A percentile compares a stretch with the other conserved stretches of the same genome.
Evolutionary conservation across 2,797 vertebrate genomes (phyloP).

Genomic region (Nothura maculosa): DNA sequence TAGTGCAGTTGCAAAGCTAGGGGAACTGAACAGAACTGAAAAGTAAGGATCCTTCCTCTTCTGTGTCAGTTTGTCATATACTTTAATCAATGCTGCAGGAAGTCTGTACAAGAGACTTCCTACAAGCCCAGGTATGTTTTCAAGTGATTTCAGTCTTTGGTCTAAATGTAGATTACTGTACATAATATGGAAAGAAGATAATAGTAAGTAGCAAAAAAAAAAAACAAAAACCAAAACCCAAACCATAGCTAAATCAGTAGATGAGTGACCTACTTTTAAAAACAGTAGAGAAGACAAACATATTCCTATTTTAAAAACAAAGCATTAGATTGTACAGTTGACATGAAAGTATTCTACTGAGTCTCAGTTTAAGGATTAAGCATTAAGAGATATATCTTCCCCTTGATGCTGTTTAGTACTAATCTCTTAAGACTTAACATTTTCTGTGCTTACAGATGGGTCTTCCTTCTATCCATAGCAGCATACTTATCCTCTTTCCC

Average conservation of each 20-base stretch:
- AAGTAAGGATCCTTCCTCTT: conserved; percentile 32
- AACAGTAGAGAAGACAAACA: background rate
- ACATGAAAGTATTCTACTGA: background rate
- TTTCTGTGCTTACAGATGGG: conserved; percentile 44
- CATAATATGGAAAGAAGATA: conserved; percentile 55
- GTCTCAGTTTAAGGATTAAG: conserved; percentile 56
- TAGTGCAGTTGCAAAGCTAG: background rate
- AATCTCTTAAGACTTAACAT: conserved; percentile 32
- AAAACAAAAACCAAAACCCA: background rate
- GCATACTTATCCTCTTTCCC: conserved; percentile 7
- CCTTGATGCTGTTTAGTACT: conserved; percentile 44
- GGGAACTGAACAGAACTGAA: background rate
- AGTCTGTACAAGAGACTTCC: background rate
- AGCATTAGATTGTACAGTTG: background rate
- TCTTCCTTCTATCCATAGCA: conserved; percentile 24
- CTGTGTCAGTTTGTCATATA: conserved; percentile 23
- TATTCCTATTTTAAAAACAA: conserved; percentile 35
- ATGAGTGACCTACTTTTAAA: background rate
- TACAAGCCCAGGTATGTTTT: conserved; percentile 28
- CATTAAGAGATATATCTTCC: conserved; percentile 42
- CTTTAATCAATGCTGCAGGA: conserved; percentile 36
- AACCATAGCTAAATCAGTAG: conserved; percentile 7
- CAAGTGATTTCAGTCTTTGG: conserved; percentile 16
- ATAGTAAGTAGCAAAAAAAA: background rate
- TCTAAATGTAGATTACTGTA: conserved; percentile 72